Evolutionary conservation across 2,888 invertebrate species (phyloP), one percentile per base, ranked within the genome.

Genomic region (Peribatodes rhomboidaria): DNA sequence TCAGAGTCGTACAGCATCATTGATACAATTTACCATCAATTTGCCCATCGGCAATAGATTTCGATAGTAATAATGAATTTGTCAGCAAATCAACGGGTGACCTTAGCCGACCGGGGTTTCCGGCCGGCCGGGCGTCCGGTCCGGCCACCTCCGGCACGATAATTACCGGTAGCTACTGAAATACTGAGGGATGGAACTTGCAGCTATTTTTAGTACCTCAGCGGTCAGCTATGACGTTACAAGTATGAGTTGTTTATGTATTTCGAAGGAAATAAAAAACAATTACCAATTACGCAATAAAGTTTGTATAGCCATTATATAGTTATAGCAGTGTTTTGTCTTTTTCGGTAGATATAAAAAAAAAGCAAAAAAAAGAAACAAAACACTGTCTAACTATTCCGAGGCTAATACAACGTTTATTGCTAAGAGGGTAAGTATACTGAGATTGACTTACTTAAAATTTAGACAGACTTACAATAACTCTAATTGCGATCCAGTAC

Each of bases 61-160:
- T 63, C 37, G 58, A 59, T 65, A 55, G 63, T 67, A 63, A 69
- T 71, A 69, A 69, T 63, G 46, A 62, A 71, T 73, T 73, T 68
- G 71, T 67, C 69, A 63, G 65, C 55, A 69, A 68, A 68, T 69
- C 70, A 60, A 65, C 65, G 67, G 67, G 67, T 69, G 78, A 77
- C 77, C 81, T 80, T 81, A 73, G 62, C 59, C 68, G 72, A 44
- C 54, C 47, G 64, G 59, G 64, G 66, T 71, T 76, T 80, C 82
- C 82, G 74, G 79, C 76, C 74, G 74, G 58, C 70, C 70, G 65
- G 65, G 58, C 64, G 49, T 71, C 71, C 71, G 73, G 72, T 59
- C 71, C 71, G 72, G 70, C 69, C 69, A 69, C 77, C 74, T 79
- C 75, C 77, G 78, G 72, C 56, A 33, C 59, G 44, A 57, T 63